Base-by-base conservation (phyloP, 2,888 invertebrate species). In the Lomographa bimaculata region DNA sequence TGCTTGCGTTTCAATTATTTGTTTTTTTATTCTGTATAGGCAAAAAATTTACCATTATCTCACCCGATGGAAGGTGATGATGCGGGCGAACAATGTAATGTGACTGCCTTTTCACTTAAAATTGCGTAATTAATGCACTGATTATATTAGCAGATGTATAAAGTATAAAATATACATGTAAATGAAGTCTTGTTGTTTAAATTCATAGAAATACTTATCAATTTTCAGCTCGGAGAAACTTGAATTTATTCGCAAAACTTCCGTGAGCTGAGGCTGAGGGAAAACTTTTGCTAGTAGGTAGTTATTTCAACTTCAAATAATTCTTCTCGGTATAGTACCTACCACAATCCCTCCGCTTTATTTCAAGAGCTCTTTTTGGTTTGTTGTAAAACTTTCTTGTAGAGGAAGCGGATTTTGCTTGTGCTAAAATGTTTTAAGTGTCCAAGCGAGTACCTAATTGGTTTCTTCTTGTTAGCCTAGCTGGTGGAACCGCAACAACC, bases 291-390 rank as follows among this genome's bases (percentile, higher is more conserved):
- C 55, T 60, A 64, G 50, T 44, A 41, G 40, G 63, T 66, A 71
- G 72, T 75, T 78, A 71, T 71, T 72, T 60, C 61, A 69, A 75
- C 67, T 76, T 75, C 50, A 61, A 71, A 71, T 71, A 71, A 68
- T 71, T 71, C 65, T 68, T 71, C 60, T 46, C 46, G 30, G 35
- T 19, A 26, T 33, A 12, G 42, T 28, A 47, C 35, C 30, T 34
- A 61, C 62, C 61, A 59, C 65, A 71, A 67, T 61, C 60, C 61
- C 60, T 62, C 41, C 52, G 60, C 59, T 72, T 71, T 70, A 66
- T 68, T 71, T 73, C 58, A 63, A 67, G 60, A 59, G 56, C 53
- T 64, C 54, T 57, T 66, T 67, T 66, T 61, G 57, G 60, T 61
- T 63, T 59, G 56, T 58, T 60, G 32, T 45, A 34, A 39, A 63